Percentiles rank a stretch among this genome's conserved stretches.
Conservation (phyloP, 1,140 invertebrate genomes). For the Zophobas morio region DNA sequence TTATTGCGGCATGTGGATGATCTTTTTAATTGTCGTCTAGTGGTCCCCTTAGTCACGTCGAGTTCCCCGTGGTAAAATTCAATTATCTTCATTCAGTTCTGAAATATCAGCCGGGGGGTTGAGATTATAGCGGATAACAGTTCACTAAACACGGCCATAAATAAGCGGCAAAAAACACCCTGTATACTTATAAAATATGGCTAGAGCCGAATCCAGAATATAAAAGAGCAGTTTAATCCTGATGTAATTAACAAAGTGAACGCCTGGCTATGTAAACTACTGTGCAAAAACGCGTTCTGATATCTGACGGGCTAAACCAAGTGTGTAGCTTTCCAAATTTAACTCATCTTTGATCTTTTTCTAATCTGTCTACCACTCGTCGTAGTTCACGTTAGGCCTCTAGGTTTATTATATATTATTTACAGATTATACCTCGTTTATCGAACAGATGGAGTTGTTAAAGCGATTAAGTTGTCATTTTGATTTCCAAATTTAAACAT, state of each 20-base stretch:
- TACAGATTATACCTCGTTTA: no score
- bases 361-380: no score
- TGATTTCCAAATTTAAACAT: no score
- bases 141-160: conserved; percentile 38
- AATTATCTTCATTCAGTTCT: conserved; percentile 41
- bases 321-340: no score
- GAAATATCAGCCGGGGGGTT: conserved; percentile 19
- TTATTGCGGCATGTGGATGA: conserved; percentile 24
- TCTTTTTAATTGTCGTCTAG: conserved; percentile 42
- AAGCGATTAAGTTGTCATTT: no score
- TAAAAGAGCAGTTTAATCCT: conserved; percentile 29
- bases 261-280: not conserved
- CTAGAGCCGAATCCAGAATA: conserved; percentile 13
- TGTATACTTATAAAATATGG: conserved; percentile 25
- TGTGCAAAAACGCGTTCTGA: not conserved
- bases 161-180: conserved; percentile 15
- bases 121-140: conserved; percentile 31
- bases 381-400: no score
- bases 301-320: no score
- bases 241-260: conserved; percentile 24
- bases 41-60: conserved; percentile 20
- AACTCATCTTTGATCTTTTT: no score
- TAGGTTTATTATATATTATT: no score
- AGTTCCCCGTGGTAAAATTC: conserved; percentile 33
- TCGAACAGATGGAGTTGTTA: no score